Evolutionary conservation across 2,888 invertebrate species (phyloP).

Genomic region (Sinodicranocentrus sp.): DNA sequence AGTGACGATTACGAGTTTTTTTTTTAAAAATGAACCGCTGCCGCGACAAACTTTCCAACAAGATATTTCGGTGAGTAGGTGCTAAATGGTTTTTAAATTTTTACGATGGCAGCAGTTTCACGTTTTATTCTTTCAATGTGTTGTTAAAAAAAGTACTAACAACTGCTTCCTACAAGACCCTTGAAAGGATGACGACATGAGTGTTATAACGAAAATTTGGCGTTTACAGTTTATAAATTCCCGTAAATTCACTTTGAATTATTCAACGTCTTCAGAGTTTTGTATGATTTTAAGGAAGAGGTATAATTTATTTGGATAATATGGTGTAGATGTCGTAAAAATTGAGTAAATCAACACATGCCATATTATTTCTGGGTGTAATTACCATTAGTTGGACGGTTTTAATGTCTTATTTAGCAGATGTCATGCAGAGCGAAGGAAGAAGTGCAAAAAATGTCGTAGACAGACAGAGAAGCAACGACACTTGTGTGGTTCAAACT

Average conservation of each 20-base stretch:
- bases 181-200: no score
- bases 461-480: background rate
- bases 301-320: background rate
- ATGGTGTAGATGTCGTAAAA: background rate
- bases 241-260: no score
- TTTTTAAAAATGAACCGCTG: background rate
- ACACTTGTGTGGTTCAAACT: background rate
- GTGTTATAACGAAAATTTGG: background rate
- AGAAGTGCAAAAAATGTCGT: background rate
- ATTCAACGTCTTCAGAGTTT: no score
- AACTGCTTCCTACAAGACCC: no score
- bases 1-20: background rate
- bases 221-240: background rate
- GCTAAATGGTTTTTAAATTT: no score
- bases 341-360: background rate
- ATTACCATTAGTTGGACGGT: background rate
- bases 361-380: background rate
- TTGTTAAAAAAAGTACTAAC: no score
- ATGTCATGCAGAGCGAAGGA: background rate
- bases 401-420: conserved; percentile 12
- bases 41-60: no score
- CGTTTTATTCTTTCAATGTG: no score
- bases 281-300: background rate
- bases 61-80: no score
- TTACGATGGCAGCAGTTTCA: no score